Percentiles rank a stretch among this genome's conserved stretches.
Evolutionary conservation across 2,113 vertebrate genomes (phyloP).

Genomic region (Zosterops borbonicus): DNA sequence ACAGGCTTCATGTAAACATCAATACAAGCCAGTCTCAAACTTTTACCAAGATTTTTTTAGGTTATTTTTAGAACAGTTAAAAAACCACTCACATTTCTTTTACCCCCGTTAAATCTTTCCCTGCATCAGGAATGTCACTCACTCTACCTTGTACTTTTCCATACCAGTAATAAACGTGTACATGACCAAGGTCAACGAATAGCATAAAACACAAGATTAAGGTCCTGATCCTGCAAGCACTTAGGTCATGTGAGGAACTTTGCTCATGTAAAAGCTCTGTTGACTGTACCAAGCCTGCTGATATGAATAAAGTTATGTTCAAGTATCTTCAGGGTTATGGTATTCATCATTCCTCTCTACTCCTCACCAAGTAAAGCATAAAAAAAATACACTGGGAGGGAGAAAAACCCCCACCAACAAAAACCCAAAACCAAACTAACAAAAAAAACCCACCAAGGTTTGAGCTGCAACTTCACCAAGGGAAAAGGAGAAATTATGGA

Average conservation of each 20-base stretch:
- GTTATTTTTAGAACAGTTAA: slow-evolving; percentile 54
- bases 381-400: neutral
- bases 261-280: neutral
- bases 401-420: too few species aligned
- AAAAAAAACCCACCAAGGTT: neutral
- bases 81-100: slow-evolving; percentile 29
- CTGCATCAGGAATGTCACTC: slow-evolving; percentile 45
- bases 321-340: neutral
- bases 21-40: slow-evolving; percentile 56
- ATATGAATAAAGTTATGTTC: slow-evolving; percentile 24
- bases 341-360: neutral
- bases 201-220: slow-evolving; percentile 65
- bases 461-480: neutral
- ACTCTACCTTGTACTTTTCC: slow-evolving; percentile 38
- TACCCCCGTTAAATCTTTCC: slow-evolving; percentile 38
- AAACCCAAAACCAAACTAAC: neutral
- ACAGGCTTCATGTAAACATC: slow-evolving; percentile 72
- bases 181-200: slow-evolving; percentile 57
- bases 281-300: neutral
- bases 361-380: neutral
- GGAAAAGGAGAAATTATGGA: neutral
- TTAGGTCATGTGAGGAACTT: slow-evolving; percentile 37
- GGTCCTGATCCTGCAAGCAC: slow-evolving; percentile 55
- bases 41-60: slow-evolving; percentile 59
- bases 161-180: slow-evolving; percentile 53